phyloP scores from a whole-genome alignment of 1,140 invertebrate genomes.

The Pemphigus obesinymphae region DNA sequence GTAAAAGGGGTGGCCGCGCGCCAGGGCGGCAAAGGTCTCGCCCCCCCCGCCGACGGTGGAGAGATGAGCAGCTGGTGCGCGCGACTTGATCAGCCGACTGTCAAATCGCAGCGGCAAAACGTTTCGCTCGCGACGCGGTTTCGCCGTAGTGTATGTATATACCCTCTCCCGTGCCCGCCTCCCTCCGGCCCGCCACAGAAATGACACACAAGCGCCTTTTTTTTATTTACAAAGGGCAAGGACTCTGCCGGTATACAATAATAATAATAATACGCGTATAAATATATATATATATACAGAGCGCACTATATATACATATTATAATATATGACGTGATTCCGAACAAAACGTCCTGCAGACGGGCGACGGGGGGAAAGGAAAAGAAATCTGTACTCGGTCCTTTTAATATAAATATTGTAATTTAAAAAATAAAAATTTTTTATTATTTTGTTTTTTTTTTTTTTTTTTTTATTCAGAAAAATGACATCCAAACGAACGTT shows the following conservation, averaged over 20 bases:
- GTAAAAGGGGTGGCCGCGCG: not conserved
- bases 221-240: no score
- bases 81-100: slow-evolving; percentile 37
- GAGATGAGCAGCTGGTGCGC: slow-evolving; percentile 36
- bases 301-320: not conserved
- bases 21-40: no score
- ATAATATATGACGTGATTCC: not conserved
- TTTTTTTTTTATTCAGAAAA: no score
- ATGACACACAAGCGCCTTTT: no score
- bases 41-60: no score
- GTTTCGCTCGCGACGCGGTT: not conserved
- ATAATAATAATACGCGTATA: not conserved
- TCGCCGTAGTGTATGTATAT: no score
- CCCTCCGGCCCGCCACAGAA: not conserved
- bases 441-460: no score
- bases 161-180: not conserved
- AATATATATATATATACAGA: not conserved
- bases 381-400: not conserved
- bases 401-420: slow-evolving; percentile 26
- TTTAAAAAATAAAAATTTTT: no score
- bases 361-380: not conserved
- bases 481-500: not conserved
- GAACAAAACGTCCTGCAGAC: not conserved
- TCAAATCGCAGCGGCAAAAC: slow-evolving; percentile 33
- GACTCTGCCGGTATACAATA: no score